Percentiles rank a stretch among this genome's conserved stretches.
These are phyloP conservation scores for Arge pagana DNA, from an alignment of 2,888 invertebrate genomes.

Conservation along the genomic window DNA sequence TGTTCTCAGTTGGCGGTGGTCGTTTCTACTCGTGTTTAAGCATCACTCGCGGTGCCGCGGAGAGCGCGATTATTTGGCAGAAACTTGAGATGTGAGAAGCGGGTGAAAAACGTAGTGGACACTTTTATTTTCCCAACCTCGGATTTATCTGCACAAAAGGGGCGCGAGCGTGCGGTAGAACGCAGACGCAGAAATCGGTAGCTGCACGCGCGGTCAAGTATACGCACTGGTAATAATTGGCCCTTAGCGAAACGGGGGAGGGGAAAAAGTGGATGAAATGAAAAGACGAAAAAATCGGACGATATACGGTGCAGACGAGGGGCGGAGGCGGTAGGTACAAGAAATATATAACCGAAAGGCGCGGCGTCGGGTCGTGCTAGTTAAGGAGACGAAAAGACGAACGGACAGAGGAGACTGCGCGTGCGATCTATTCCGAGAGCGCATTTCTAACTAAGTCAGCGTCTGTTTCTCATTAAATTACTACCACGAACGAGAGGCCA, in stretches of 20 bases:
- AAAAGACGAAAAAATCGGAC: slow-evolving; percentile 26
- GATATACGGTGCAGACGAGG: slow-evolving; percentile 21
- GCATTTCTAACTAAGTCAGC: slow-evolving; percentile 52
- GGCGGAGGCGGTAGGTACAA: slow-evolving; percentile 7
- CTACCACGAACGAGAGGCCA: slow-evolving; percentile 57
- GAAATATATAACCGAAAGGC: slow-evolving; percentile 22
- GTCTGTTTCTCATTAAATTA: slow-evolving; percentile 58
- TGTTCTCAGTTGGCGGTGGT: no score
- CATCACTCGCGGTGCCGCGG: no score
- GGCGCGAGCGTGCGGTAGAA: slow-evolving; percentile 57
- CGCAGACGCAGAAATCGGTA: slow-evolving; percentile 57
- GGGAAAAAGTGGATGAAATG: slow-evolving; percentile 19
- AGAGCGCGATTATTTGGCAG: no score
- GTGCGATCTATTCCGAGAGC: slow-evolving; percentile 53
- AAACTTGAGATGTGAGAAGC: no score
- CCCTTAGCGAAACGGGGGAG: slow-evolving; percentile 24
- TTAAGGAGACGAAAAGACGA: slow-evolving; percentile 17
- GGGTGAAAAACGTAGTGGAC: no score
- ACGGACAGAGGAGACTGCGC: slow-evolving; percentile 16
- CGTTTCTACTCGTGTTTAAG: no score
- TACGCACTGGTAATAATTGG: slow-evolving; percentile 37
- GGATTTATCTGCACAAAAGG: no score
- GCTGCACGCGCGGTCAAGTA: slow-evolving; percentile 60
- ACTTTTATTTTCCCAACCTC: no score
- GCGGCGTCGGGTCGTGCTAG: slow-evolving; percentile 19